Evolutionary conservation across 1,140 invertebrate species (phyloP), one percentile per base, ranked within the genome.

Genomic region (Cataglyphis hispanica): DNA sequence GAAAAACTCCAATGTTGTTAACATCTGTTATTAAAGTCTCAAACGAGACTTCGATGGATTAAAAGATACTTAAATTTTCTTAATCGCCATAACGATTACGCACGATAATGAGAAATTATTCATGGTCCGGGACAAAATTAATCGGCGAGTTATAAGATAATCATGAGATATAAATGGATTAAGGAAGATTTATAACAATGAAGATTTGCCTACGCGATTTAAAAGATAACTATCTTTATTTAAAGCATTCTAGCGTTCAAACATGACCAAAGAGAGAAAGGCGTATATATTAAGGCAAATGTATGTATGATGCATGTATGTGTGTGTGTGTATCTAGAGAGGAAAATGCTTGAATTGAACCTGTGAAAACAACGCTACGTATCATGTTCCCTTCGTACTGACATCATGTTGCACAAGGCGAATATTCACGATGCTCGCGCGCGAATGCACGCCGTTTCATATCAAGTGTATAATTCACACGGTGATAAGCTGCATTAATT

Each of bases 381-480:
- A 77, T 77, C 25, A 27, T 64, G 75, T 77, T 77, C 58, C 46
- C 75, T 77, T 37, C 11, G 58, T 77, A 77, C 58, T 64, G 58
- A 77, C 58, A 77, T 77, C 56, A 53, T 76, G 37, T 77, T 64
- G 25, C 58, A 77, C 58, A 77, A 64, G 53, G 72, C 60, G 58
- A 77, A 77, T 5, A 19, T 16, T 46, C 11, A 13, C 43, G 11
- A 46, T 61, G 63, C 37, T 77, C 74, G 60, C 43, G 58, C 58
- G 58, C 22, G 37, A 11, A 1, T 43, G 11, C 74, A 77, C 46
- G 75, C 40, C 64, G 74, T 76, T 76, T 25, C 58, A 77, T 46
- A 66, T 37, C 46, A 46, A 84, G 67, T 84, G 27, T 46, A 72
- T 75, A 84, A 86, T 84, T 84, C 70, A 86, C 70, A 86, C 43